phyloP scores from a whole-genome alignment of 2,113 vertebrate species.

The Neodontobutis hainanensis region DNA sequence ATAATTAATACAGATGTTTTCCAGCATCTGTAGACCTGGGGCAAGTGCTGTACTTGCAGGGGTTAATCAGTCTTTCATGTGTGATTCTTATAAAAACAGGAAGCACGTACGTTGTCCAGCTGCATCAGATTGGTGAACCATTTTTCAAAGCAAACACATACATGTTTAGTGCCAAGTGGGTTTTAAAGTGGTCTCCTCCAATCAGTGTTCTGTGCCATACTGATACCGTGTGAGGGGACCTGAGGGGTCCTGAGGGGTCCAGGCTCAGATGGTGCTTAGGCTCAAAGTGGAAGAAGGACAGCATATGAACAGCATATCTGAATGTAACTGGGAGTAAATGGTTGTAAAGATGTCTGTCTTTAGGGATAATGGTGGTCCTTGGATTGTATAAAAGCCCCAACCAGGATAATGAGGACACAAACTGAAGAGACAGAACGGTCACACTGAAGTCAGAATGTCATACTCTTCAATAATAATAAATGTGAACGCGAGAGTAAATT shows the following conservation, averaged over 20 bases:
- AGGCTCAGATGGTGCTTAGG: constrained; percentile 80
- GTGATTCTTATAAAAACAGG: no score
- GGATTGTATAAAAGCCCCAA: constrained; percentile 50
- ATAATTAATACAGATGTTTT: no score
- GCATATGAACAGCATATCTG: no score
- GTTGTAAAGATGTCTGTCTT: constrained; percentile 60
- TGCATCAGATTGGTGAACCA: no score
- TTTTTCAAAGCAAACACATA: no score
- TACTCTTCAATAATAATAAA: constrained; percentile 1
- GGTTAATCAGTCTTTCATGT: no score
- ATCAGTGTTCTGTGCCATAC: constrained; percentile 90
- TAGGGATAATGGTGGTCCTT: constrained; percentile 74
- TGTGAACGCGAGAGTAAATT: constrained; percentile 12
- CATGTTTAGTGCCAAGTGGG: no score
- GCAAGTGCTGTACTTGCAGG: no score
- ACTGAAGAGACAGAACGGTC: not conserved
- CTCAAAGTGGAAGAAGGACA: constrained; percentile 35
- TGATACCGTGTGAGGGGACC: constrained; percentile 80
- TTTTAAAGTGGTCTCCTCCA: constrained; percentile 26
- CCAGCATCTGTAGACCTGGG: no score
- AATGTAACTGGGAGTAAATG: constrained; percentile 75
- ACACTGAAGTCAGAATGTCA: not conserved
- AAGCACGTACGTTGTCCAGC: no score
- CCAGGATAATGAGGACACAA: not conserved
- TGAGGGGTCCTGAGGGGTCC: constrained; percentile 74